Evolutionary conservation across 2,113 vertebrate genomes (phyloP).

Genomic region (Tringa solitaria): DNA sequence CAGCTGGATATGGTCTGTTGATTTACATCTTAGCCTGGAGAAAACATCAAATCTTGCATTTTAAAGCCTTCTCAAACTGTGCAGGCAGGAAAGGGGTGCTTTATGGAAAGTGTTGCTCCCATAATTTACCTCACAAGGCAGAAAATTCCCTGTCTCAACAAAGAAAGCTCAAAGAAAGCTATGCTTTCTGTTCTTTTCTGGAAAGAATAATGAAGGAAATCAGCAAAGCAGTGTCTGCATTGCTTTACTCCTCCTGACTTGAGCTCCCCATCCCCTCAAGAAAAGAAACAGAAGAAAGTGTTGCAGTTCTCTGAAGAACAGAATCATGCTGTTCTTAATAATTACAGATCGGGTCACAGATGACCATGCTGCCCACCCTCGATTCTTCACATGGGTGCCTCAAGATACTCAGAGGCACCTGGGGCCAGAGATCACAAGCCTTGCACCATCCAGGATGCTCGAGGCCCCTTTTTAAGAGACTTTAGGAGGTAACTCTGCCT

Average conservation of each 20-base stretch:
- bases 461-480: neutral
- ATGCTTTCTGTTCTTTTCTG: neutral
- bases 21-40: neutral
- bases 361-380: neutral
- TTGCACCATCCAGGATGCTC: neutral
- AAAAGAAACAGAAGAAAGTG: neutral
- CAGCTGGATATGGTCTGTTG: neutral
- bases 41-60: neutral
- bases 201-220: neutral
- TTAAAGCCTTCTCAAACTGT: neutral
- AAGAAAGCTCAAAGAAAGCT: neutral
- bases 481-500: neutral
- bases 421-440: neutral
- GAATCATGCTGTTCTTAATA: neutral
- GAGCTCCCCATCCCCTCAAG: neutral
- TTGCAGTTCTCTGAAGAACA: neutral
- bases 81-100: neutral
- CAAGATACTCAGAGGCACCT: neutral
- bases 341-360: neutral
- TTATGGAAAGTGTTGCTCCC: neutral
- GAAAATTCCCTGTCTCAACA: neutral
- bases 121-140: neutral
- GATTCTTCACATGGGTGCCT: neutral
- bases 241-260: neutral
- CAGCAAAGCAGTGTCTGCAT: neutral